Percentiles rank a stretch among this genome's conserved stretches.
Conservation (phyloP, 2,797 vertebrate genomes). For the Agapornis canus region DNA sequence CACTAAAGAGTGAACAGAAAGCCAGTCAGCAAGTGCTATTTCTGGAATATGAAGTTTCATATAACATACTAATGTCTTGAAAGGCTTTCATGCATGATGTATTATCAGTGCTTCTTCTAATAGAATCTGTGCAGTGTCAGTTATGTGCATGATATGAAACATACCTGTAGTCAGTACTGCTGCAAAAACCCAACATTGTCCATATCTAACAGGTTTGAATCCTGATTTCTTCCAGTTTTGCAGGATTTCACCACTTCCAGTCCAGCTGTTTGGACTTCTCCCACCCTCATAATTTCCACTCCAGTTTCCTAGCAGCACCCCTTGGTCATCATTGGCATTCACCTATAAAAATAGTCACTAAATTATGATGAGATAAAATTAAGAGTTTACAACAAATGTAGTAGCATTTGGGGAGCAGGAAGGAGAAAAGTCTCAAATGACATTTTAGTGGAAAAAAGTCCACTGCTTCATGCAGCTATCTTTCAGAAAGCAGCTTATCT, state of each 20-base stretch:
- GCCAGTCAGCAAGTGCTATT: background rate
- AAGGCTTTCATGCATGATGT: background rate
- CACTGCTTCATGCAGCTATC: background rate
- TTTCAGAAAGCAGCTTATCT: background rate
- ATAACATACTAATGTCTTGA: background rate
- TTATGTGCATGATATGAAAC: background rate
- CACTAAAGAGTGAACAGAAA: conserved; percentile 64
- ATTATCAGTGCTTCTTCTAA: background rate
- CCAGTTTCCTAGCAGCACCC: conserved; percentile 89
- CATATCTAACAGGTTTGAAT: conserved; percentile 84
- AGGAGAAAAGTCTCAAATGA: background rate
- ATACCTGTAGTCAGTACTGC: conserved; percentile 91
- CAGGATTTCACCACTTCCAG: conserved; percentile 90
- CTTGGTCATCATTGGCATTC: conserved; percentile 88
- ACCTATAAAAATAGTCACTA: conserved; percentile 76
- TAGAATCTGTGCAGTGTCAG: background rate
- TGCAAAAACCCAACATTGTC: conserved; percentile 98
- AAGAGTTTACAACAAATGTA: background rate
- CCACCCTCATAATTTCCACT: conserved; percentile 83
- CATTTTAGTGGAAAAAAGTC: background rate
- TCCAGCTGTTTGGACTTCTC: conserved; percentile 85
- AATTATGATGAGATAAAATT: background rate
- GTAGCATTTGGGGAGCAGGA: background rate
- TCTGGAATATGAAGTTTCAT: background rate
- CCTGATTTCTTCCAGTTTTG: conserved; percentile 84